phyloP scores from a whole-genome alignment of 2,113 vertebrate species.

The Cichladusa arquata region DNA sequence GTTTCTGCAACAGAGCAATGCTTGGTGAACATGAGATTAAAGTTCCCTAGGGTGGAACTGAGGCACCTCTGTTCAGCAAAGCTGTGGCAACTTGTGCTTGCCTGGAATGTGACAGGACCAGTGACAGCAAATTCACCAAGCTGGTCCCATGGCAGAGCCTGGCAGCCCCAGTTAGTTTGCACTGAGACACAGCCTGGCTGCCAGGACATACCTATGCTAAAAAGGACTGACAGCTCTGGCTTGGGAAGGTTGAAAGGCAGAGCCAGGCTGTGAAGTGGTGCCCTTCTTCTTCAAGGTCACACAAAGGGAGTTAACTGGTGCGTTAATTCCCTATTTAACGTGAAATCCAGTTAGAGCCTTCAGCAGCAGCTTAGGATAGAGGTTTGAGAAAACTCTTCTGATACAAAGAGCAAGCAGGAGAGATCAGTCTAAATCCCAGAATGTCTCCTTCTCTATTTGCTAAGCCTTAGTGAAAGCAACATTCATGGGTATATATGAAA shows the following conservation, averaged over 20 bases:
- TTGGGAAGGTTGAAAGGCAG: background rate
- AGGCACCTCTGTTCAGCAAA: background rate
- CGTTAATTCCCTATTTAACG: background rate
- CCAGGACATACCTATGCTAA: background rate
- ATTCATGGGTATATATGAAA: background rate
- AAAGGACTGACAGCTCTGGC: background rate
- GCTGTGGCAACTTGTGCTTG: background rate
- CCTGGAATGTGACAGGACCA: rapidly evolving
- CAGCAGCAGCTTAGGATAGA: background rate
- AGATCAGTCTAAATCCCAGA: background rate
- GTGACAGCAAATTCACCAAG: background rate
- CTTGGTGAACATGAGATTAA: background rate
- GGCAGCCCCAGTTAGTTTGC: background rate
- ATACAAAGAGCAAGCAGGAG: background rate
- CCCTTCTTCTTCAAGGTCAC: background rate
- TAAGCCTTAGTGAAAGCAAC: background rate
- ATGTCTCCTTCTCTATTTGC: background rate
- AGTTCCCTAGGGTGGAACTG: background rate
- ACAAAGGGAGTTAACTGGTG: background rate
- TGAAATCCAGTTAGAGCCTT: background rate
- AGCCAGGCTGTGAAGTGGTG: background rate
- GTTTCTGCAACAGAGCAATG: background rate
- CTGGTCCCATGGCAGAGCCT: background rate
- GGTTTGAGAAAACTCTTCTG: background rate
- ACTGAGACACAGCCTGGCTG: background rate